These are phyloP conservation scores for Anguilla pacifica DNA, from an alignment of 2,797 vertebrate genomes.

Conservation along the genomic window DNA sequence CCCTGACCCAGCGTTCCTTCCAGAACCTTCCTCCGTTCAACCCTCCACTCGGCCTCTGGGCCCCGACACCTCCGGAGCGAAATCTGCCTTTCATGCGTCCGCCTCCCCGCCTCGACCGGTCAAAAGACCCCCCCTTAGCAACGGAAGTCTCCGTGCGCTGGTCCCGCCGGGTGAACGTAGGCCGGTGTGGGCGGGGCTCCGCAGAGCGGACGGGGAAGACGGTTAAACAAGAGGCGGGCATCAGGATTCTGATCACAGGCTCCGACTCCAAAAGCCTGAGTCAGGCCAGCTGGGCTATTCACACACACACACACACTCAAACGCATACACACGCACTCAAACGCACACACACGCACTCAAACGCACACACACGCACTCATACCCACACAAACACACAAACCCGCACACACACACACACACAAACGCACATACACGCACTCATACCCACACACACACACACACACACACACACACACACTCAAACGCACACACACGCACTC, in stretches of 20 bases:
- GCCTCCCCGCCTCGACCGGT: background rate
- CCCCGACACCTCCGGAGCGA: constrained; percentile 15
- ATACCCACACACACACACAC: background rate
- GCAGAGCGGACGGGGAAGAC: background rate
- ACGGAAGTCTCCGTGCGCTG: constrained; percentile 27
- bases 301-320: background rate
- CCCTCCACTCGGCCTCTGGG: background rate
- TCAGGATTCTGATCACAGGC: constrained; percentile 72
- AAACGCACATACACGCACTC: background rate
- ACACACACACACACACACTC: background rate
- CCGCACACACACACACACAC: background rate
- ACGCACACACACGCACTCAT: constrained; percentile 32
- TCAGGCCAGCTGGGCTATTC: constrained; percentile 59
- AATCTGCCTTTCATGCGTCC: background rate
- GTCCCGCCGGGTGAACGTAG: constrained; percentile 2
- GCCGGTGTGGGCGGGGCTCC: constrained; percentile 2
- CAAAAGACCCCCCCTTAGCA: constrained; percentile 24
- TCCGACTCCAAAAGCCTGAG: constrained; percentile 60
- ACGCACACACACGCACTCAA: constrained; percentile 42
- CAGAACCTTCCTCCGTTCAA: background rate
- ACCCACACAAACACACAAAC: constrained; percentile 9
- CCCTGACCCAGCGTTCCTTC: background rate
- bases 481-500: background rate
- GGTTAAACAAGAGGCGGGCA: constrained; percentile 34
- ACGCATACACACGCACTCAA: constrained; percentile 21